These are phyloP conservation scores for Tadarida brasiliensis DNA, from an alignment of 2,797 vertebrate genomes.

Conservation along the genomic window DNA sequence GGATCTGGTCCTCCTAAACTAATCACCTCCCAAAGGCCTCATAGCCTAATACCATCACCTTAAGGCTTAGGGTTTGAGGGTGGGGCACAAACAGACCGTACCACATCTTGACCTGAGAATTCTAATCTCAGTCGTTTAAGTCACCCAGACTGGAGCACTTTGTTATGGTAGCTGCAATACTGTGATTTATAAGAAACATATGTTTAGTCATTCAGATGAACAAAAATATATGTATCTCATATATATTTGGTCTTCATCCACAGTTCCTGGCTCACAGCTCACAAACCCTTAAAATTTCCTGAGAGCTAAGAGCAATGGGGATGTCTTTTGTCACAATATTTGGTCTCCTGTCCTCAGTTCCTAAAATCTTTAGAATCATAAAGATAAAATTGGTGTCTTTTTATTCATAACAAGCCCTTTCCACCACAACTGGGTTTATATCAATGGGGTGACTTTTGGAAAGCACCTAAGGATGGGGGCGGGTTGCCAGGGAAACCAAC, in stretches of 20 bases:
- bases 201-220: neutral
- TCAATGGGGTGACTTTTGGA: too few species aligned
- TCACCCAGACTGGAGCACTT: too few species aligned
- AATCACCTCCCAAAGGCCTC: too few species aligned
- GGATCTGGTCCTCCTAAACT: neutral
- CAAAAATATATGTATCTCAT: too few species aligned
- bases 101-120: neutral
- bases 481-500: neutral
- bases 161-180: too few species aligned
- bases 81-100: neutral
- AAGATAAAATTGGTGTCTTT: neutral
- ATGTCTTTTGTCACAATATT: neutral
- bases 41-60: too few species aligned
- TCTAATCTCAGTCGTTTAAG: neutral
- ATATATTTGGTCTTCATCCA: neutral
- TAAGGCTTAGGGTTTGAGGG: neutral
- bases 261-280: neutral
- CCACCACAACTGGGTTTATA: too few species aligned
- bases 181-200: too few species aligned
- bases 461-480: too few species aligned
- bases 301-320: too few species aligned
- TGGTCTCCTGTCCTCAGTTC: neutral
- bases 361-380: neutral
- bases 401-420: too few species aligned
- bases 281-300: neutral